A percentile compares a stretch with the other conserved stretches of the same genome.
Evolutionary conservation across 1,140 invertebrate species (phyloP).

Genomic region (Dermatophagoides farinae): DNA sequence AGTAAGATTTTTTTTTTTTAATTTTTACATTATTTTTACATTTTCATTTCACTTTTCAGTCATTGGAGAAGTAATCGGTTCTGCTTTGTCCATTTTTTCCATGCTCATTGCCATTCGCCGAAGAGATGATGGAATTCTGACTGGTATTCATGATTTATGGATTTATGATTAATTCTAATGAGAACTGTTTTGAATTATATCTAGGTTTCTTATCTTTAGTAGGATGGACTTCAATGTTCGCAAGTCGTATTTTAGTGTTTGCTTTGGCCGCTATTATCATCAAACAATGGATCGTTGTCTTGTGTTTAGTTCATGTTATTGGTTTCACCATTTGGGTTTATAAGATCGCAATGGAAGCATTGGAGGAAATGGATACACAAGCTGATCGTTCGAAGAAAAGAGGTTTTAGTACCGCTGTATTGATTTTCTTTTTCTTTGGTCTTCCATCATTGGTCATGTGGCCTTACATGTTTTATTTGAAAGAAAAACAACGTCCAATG

Average conservation of each 20-base stretch:
- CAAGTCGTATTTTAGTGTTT: slow-evolving; percentile 18
- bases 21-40: neutral
- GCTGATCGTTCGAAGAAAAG: neutral
- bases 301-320: slow-evolving; percentile 17
- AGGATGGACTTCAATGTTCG: slow-evolving; percentile 19
- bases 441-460: slow-evolving; percentile 21
- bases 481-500: slow-evolving; percentile 17
- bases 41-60: slow-evolving; percentile 14
- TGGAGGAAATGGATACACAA: neutral
- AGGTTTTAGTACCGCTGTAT: slow-evolving; percentile 1
- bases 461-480: slow-evolving; percentile 23
- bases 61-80: slow-evolving; percentile 18
- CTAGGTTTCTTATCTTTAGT: slow-evolving; percentile 16
- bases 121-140: slow-evolving; percentile 20
- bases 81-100: slow-evolving; percentile 18
- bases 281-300: slow-evolving; percentile 12
- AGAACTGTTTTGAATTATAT: neutral
- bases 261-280: slow-evolving; percentile 16
- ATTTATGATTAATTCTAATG: neutral
- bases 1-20: neutral
- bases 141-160: slow-evolving; percentile 6
- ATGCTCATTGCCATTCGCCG: slow-evolving; percentile 20
- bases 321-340: slow-evolving; percentile 18
- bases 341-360: slow-evolving; percentile 14
- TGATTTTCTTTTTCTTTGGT: slow-evolving; percentile 20